Evolutionary conservation across 2,888 invertebrate species (phyloP).

Genomic region (Watsonalla binaria): DNA sequence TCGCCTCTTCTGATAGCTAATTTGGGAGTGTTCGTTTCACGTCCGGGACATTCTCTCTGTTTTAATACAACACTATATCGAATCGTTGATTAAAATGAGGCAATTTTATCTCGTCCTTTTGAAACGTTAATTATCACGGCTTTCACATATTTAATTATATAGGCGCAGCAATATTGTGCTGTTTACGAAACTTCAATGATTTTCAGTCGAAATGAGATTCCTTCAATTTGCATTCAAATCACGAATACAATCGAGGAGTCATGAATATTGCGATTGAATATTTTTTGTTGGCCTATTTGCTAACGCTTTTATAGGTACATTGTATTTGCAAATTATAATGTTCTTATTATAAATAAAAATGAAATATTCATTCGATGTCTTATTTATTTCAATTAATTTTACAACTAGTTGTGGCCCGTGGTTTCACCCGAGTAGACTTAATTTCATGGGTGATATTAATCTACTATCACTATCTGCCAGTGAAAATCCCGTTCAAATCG

Average conservation of each 20-base stretch:
- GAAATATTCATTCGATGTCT: background rate
- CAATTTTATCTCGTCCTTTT: constrained; percentile 41
- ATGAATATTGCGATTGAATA: constrained; percentile 41
- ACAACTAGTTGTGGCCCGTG: no score
- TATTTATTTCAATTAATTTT: no score
- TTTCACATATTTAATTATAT: constrained; percentile 58
- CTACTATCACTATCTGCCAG: no score
- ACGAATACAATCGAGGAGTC: constrained; percentile 37
- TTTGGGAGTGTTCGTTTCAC: constrained; percentile 41
- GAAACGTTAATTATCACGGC: constrained; percentile 34
- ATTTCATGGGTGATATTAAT: no score
- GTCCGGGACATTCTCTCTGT: constrained; percentile 22
- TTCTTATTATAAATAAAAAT: background rate
- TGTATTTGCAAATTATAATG: background rate
- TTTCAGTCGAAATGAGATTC: constrained; percentile 41
- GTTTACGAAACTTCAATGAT: constrained; percentile 44
- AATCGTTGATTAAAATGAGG: constrained; percentile 45
- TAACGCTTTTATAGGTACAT: constrained; percentile 14
- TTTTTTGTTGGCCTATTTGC: constrained; percentile 26
- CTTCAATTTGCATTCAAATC: constrained; percentile 49
- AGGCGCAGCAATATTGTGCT: constrained; percentile 20
- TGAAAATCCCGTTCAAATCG: no score
- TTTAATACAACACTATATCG: constrained; percentile 60
- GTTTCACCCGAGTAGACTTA: no score
- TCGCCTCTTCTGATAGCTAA: constrained; percentile 64